Evolutionary conservation across 2,888 invertebrate species (phyloP).

Genomic region (Notocelia uddmanniana): DNA sequence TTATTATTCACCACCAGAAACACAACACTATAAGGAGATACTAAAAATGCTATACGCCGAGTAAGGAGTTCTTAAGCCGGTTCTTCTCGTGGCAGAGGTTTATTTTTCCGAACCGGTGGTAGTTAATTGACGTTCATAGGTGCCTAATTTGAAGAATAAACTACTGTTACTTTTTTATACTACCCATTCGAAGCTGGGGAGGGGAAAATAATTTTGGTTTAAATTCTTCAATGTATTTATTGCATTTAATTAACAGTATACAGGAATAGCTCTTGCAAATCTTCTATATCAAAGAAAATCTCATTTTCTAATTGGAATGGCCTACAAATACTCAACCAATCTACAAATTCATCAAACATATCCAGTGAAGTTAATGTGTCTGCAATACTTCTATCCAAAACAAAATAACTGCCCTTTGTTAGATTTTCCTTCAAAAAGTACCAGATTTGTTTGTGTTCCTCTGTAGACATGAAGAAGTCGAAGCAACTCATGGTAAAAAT

Average conservation of each 20-base stretch:
- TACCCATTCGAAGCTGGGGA: too few species aligned
- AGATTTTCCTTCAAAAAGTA: constrained; percentile 83
- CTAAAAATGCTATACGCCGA: too few species aligned
- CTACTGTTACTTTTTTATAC: too few species aligned
- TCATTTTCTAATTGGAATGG: constrained; percentile 77
- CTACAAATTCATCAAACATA: constrained; percentile 76
- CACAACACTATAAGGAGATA: too few species aligned
- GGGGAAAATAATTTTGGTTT: too few species aligned
- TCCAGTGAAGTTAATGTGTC: constrained; percentile 80
- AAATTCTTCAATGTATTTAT: neutral
- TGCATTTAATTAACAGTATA: constrained; percentile 76
- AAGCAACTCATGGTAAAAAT: constrained; percentile 89
- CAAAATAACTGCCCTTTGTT: constrained; percentile 85
- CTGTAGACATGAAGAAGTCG: constrained; percentile 88
- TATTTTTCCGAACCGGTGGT: too few species aligned
- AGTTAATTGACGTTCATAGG: too few species aligned
- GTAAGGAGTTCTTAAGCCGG: too few species aligned
- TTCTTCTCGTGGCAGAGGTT: too few species aligned
- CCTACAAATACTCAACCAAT: constrained; percentile 79
- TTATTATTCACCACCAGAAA: too few species aligned
- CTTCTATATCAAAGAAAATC: constrained; percentile 75
- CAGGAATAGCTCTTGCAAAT: constrained; percentile 71
- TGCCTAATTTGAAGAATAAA: too few species aligned
- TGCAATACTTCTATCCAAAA: constrained; percentile 86
- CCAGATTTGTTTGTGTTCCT: constrained; percentile 87